Evolutionary conservation across 2,797 vertebrate genomes (phyloP).

Genomic region (Hippoglossus hippoglossus): DNA sequence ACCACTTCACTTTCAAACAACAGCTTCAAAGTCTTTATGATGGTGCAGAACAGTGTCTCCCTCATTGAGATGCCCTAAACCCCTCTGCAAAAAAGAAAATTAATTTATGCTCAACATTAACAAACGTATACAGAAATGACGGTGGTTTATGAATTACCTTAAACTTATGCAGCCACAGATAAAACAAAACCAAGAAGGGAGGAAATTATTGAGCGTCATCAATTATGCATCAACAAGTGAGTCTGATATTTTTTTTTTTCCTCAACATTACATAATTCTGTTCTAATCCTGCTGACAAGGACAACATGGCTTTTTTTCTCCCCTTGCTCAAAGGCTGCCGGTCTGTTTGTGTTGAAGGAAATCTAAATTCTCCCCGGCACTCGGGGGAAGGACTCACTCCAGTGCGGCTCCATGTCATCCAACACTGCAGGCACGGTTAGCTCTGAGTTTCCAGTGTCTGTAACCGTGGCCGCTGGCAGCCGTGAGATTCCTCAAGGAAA

Average conservation of each 20-base stretch:
- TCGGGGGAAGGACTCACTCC: slow-evolving; percentile 39
- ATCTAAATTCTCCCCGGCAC: slow-evolving; percentile 31
- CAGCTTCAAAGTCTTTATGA: too few species aligned
- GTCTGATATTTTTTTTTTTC: slow-evolving; percentile 9
- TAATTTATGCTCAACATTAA: background rate
- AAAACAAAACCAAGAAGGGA: slow-evolving; percentile 20
- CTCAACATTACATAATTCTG: slow-evolving; percentile 14
- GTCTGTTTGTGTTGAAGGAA: slow-evolving; percentile 37
- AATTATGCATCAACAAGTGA: slow-evolving; percentile 22
- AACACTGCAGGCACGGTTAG: slow-evolving; percentile 53
- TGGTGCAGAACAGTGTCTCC: too few species aligned
- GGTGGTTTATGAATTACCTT: slow-evolving; percentile 2
- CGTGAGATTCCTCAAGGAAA: slow-evolving; percentile 48
- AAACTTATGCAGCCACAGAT: slow-evolving; percentile 21
- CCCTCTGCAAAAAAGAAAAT: too few species aligned
- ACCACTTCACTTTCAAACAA: too few species aligned
- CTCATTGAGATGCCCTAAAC: too few species aligned
- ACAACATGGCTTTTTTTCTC: slow-evolving; percentile 14
- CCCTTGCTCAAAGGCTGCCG: slow-evolving; percentile 23
- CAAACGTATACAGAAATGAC: background rate
- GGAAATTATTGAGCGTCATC: slow-evolving; percentile 18
- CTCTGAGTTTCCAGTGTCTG: slow-evolving; percentile 49
- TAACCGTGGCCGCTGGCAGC: slow-evolving; percentile 39
- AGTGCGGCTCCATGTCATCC: slow-evolving; percentile 45
- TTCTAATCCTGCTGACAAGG: slow-evolving; percentile 17